phyloP scores from a whole-genome alignment of 2,888 invertebrate genomes.

The Orthosia gracilis region DNA sequence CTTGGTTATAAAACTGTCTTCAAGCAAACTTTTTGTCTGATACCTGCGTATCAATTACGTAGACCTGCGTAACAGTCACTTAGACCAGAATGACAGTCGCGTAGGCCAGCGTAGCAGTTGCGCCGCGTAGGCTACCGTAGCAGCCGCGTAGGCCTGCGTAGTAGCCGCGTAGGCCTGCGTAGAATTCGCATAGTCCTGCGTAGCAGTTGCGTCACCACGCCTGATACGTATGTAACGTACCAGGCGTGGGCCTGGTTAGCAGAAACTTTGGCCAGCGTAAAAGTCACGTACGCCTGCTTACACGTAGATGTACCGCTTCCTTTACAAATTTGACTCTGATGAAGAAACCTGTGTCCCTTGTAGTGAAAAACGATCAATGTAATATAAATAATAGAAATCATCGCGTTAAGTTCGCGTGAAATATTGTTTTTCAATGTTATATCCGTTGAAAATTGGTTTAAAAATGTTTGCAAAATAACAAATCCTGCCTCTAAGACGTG shows the following conservation, averaged over 20 bases:
- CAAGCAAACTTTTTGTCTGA: neutral
- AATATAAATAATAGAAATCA: too few relatives aligned
- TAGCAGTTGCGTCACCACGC: neutral
- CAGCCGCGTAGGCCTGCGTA: too few relatives aligned
- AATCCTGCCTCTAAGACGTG: neutral
- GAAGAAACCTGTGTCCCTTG: neutral
- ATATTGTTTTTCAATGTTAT: too few relatives aligned
- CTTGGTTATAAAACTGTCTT: neutral
- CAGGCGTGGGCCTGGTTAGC: neutral
- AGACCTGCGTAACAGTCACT: neutral
- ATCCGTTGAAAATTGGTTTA: neutral
- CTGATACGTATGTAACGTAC: too few relatives aligned
- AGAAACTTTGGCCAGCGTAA: too few relatives aligned
- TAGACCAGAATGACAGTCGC: too few relatives aligned
- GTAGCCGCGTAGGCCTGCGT: neutral
- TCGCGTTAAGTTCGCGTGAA: too few relatives aligned
- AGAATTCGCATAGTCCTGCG: neutral
- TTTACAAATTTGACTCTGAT: neutral
- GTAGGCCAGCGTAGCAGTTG: too few relatives aligned
- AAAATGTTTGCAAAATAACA: neutral
- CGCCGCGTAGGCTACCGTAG: too few relatives aligned
- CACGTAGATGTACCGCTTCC: neutral
- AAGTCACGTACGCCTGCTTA: neutral
- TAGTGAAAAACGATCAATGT: neutral
- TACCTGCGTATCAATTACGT: neutral